A percentile compares a stretch with the other conserved stretches of the same genome.
phyloP scores from a whole-genome alignment of 2,888 invertebrate genomes.

The Dryomyza anilis region DNA sequence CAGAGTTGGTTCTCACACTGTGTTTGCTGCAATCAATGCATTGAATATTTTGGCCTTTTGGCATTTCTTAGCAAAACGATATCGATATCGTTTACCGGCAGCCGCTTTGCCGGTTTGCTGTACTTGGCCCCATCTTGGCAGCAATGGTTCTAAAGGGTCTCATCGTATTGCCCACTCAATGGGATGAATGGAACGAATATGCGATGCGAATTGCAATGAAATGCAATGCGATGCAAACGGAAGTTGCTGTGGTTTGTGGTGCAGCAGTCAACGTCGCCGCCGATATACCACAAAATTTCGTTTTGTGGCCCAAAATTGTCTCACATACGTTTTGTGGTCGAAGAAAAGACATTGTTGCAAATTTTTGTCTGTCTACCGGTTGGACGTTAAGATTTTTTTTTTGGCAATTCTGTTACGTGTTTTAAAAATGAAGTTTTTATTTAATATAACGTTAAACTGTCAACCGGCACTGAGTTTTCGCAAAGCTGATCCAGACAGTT shows the following conservation, averaged over 20 bases:
- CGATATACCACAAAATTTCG: constrained; percentile 45
- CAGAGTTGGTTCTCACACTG: constrained; percentile 4
- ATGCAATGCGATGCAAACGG: constrained; percentile 28
- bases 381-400: not conserved
- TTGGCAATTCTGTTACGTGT: not conserved
- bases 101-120: too few relatives aligned
- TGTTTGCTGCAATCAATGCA: not conserved
- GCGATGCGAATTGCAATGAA: constrained; percentile 22
- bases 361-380: not conserved
- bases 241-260: constrained; percentile 38
- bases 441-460: too few relatives aligned
- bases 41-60: constrained; percentile 1
- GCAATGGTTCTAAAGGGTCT: too few relatives aligned
- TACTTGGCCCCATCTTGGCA: too few relatives aligned
- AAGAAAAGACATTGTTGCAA: not conserved
- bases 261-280: too few relatives aligned
- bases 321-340: not conserved
- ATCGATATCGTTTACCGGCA: too few relatives aligned
- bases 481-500: too few relatives aligned
- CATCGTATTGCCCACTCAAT: too few relatives aligned
- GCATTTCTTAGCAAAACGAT: too few relatives aligned
- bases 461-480: too few relatives aligned
- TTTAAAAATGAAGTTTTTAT: too few relatives aligned
- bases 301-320: constrained; percentile 50
- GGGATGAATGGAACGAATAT: too few relatives aligned